Evolutionary conservation across 2,888 invertebrate genomes (phyloP).

Genomic region (Heliconius sara): DNA sequence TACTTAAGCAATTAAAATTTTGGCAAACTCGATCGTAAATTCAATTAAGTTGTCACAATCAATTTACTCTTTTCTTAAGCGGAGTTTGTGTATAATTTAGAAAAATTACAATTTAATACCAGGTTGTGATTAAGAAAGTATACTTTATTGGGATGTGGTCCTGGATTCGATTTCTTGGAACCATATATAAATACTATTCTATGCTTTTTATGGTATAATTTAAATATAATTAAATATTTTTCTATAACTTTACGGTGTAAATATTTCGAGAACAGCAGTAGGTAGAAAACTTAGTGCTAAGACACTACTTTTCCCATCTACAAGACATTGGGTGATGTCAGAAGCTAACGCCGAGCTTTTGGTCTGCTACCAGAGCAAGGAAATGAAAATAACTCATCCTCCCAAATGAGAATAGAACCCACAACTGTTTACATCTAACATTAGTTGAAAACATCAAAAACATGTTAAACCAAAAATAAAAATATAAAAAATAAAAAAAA

Average conservation of each 20-base stretch:
- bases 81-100: background rate
- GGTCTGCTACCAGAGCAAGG: background rate
- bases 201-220: no score
- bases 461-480: background rate
- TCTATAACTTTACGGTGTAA: no score
- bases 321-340: background rate
- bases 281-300: no score
- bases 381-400: background rate
- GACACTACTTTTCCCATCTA: no score
- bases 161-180: background rate
- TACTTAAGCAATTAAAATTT: constrained; percentile 6
- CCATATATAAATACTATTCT: no score
- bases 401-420: background rate
- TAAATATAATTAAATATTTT: no score
- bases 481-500: background rate
- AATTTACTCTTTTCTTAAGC: constrained; percentile 9
- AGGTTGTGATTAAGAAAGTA: background rate
- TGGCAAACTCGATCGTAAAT: background rate
- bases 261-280: no score
- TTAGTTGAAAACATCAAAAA: background rate
- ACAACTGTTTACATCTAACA: background rate
- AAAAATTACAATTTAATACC: background rate
- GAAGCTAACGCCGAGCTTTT: background rate
- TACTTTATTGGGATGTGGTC: background rate
- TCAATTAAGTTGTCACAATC: constrained; percentile 25